Evolutionary conservation across 92 coral and sea anemone genomes (phyloP), one percentile per base, ranked within the genome.

Genomic region (Ricordea florida): DNA sequence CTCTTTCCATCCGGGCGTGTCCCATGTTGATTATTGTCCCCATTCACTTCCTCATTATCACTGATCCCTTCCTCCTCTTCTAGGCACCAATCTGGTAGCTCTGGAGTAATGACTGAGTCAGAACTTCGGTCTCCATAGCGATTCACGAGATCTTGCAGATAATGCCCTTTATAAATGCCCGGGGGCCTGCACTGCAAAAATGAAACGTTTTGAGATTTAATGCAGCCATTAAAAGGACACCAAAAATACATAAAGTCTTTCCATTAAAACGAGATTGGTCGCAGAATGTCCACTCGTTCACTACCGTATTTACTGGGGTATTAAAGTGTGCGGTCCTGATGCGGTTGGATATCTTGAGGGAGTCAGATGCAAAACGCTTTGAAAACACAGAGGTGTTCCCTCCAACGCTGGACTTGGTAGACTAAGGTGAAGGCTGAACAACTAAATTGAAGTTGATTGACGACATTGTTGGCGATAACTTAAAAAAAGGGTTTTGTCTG

Each of bases 101-200:
- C 97, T 7, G 98, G 97, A 6, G 91, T 91, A 0, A 69, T 63
- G 10, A 85, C 47, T 8, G 56, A 6, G 29, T 94, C 98, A 17
- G n/a, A n/a, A 26, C 44, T 68, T n/a, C 87, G 35, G 45, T 88
- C 89, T 36, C 97, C 91, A 67, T 89, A 92, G 15, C 98, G 97
- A 35, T 47, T 76, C 38, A 74, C 76, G 6, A 94, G 85, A 16
- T 94, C 98, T 40, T 67, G 74, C 44, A 94, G 66, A 52, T 94
- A 94, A 51, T 94, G 84, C 41, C 85, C 89, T 60, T 94, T 94
- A 74, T 94, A 94, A 44, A 94, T 94, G 3, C 98, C 98, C 34
- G 98, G 97, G 5, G 88, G 66, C 15, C 98, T 94, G 26, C 89
- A 47, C 98, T 94, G 16, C 23, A 69, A 15, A 60, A 52, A 34